Evolutionary conservation across 2,888 invertebrate species (phyloP).

Genomic region (Stenichneumon culpator): DNA sequence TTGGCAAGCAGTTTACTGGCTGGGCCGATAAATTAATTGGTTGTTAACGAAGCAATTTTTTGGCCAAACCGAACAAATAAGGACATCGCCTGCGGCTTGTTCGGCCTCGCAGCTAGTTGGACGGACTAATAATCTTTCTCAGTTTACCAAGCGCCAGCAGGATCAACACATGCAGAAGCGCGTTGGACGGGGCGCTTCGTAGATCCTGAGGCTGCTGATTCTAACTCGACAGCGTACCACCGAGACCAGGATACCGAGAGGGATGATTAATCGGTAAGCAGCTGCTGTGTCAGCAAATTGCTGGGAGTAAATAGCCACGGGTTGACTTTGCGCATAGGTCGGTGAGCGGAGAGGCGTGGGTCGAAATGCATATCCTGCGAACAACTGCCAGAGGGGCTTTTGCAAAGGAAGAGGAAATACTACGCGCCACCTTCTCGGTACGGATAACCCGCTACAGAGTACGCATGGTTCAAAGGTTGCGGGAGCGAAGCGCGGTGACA

Average conservation of each 20-base stretch:
- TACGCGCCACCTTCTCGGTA: conserved; percentile 4
- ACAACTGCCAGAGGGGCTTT: conserved; percentile 51
- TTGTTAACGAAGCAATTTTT: neutral
- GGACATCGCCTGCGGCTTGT: neutral
- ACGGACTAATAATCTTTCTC: neutral
- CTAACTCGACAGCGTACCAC: neutral
- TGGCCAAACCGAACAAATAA: neutral
- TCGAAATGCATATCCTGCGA: conserved; percentile 37
- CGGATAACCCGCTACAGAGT: neutral
- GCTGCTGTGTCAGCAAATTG: conserved; percentile 15
- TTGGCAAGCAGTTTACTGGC: too few relatives aligned
- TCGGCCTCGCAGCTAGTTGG: neutral
- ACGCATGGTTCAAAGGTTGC: conserved; percentile 11
- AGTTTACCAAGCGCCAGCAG: neutral
- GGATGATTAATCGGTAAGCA: neutral
- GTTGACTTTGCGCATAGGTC: neutral
- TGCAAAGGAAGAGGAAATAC: conserved; percentile 41
- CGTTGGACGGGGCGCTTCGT: neutral
- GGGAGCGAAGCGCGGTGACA: conserved; percentile 44
- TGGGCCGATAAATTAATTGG: neutral
- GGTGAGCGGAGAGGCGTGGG: conserved; percentile 26
- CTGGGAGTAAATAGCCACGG: neutral
- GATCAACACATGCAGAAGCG: neutral
- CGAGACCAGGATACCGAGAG: neutral
- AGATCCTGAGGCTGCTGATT: neutral